These are phyloP conservation scores for Gerris buenoi DNA, from an alignment of 1,140 invertebrate species.

Conservation along the genomic window DNA sequence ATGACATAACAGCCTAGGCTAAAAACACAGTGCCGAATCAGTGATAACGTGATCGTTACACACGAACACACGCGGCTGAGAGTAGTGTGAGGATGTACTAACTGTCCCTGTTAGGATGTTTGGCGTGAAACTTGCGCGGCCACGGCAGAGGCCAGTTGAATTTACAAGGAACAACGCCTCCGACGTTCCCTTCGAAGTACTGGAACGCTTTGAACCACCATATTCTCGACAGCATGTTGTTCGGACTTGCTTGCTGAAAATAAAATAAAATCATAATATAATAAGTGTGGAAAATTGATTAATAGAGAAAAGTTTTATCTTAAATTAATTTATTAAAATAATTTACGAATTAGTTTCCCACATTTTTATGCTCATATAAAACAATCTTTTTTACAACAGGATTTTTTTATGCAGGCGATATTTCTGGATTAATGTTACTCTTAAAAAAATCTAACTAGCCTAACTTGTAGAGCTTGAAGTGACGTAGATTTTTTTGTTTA, in stretches of 20 bases:
- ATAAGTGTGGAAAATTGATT: no score
- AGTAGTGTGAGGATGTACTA: slow-evolving; percentile 29
- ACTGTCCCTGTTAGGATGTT: slow-evolving; percentile 43
- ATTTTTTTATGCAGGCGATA: no score
- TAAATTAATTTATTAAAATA: neutral
- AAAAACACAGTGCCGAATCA: no score
- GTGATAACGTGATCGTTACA: no score
- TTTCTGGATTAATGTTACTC: no score
- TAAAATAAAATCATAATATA: slow-evolving; percentile 17
- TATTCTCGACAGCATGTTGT: slow-evolving; percentile 54
- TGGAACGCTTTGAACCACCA: slow-evolving; percentile 74
- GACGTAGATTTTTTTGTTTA: no score
- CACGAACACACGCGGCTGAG: no score
- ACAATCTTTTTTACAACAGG: no score
- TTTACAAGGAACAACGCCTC: slow-evolving; percentile 56
- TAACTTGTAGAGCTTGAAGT: no score
- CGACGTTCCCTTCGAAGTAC: slow-evolving; percentile 74
- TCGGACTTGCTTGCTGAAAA: slow-evolving; percentile 41
- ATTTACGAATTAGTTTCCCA: neutral
- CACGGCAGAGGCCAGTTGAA: slow-evolving; percentile 76
- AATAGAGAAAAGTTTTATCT: no score
- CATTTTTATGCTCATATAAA: neutral
- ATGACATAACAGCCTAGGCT: no score
- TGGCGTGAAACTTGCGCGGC: slow-evolving; percentile 48
- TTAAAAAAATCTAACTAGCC: no score